Conservation (phyloP, 2,797 vertebrate species). For the Sus cebifrons region DNA sequence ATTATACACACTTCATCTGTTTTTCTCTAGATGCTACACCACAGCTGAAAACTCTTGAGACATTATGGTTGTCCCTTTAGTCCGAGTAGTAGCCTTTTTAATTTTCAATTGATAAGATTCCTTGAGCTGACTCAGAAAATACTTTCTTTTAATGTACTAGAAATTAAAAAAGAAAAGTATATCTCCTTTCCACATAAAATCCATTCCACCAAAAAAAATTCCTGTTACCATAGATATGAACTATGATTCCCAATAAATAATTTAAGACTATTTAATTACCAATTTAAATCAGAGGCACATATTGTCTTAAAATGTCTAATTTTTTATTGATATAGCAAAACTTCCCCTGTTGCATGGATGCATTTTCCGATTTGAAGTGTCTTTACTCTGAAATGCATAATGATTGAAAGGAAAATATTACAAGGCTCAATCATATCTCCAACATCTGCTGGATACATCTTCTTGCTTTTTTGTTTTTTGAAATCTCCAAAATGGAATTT, state of each 20-base stretch:
- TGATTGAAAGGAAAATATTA: background rate
- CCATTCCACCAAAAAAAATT: conserved; percentile 1
- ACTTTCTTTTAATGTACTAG: background rate
- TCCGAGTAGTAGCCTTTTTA: background rate
- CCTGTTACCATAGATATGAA: background rate
- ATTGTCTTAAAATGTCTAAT: conserved; percentile 33
- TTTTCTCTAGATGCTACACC: background rate
- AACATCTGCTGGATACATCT: background rate
- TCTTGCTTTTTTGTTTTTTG: background rate
- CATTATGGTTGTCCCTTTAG: background rate
- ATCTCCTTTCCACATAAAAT: conserved; percentile 27
- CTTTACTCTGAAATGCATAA: conserved; percentile 18
- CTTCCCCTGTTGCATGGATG: background rate
- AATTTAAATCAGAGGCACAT: background rate
- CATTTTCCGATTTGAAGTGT: conserved; percentile 57
- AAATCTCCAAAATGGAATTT: conserved; percentile 37
- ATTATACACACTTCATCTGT: background rate
- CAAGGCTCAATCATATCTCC: background rate
- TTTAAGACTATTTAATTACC: conserved; percentile 32
- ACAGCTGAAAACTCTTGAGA: conserved; percentile 9
- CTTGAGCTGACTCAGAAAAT: conserved; percentile 6
- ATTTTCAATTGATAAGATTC: conserved; percentile 25
- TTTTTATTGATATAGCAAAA: conserved; percentile 18
- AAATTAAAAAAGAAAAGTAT: background rate
- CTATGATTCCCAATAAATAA: background rate